Evolutionary conservation across 2,888 invertebrate genomes (phyloP).

Genomic region (Odontothrips loti): DNA sequence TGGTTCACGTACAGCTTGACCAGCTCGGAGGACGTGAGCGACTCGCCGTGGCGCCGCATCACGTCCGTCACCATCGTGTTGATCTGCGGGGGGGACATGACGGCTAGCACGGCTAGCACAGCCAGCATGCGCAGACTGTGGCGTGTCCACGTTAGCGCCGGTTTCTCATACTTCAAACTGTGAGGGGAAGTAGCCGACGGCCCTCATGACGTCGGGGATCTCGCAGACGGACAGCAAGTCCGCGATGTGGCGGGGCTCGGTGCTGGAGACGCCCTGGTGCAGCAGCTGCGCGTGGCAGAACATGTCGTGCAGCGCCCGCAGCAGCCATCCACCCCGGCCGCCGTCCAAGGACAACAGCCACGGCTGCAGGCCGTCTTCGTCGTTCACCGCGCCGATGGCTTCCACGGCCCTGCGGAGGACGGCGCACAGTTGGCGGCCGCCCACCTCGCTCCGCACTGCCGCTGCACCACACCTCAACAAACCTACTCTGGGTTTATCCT

Average conservation of each 20-base stretch:
- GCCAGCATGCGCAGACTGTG: too few species aligned
- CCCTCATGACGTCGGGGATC: constrained; percentile 68
- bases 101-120: too few species aligned
- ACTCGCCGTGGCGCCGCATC: not conserved
- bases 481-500: constrained; percentile 51
- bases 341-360: constrained; percentile 57
- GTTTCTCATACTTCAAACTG: constrained; percentile 63
- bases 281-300: constrained; percentile 74
- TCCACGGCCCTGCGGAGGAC: not conserved
- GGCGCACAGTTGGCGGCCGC: not conserved
- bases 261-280: constrained; percentile 65
- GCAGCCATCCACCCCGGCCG: constrained; percentile 65
- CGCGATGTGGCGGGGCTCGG: constrained; percentile 56
- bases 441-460: too few species aligned
- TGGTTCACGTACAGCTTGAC: constrained; percentile 64
- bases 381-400: constrained; percentile 42
- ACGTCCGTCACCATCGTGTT: constrained; percentile 6
- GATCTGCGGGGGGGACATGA: not conserved
- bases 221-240: constrained; percentile 61
- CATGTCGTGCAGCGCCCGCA: constrained; percentile 65
- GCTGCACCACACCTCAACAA: too few species aligned
- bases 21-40: constrained; percentile 47
- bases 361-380: constrained; percentile 59
- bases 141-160: too few species aligned
- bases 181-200: constrained; percentile 69